Evolutionary conservation across 2,888 invertebrate species (phyloP), one percentile per base, ranked within the genome.

Genomic region (Macroteleia sp.): DNA sequence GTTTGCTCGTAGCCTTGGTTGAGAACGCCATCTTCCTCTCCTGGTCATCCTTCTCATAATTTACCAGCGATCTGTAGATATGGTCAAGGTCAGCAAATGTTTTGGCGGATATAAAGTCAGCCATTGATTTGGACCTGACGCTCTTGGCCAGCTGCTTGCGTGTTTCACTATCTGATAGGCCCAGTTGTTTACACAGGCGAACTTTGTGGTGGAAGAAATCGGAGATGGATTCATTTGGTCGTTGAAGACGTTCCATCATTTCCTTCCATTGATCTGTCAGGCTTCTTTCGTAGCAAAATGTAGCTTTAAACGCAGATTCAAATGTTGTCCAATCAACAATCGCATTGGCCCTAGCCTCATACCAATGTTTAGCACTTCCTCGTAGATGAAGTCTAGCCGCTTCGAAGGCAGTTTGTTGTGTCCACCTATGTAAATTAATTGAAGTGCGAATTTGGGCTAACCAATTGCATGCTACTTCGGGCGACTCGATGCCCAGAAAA

Each of bases 141-240:
- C 52, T 52, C 10, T 5, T 6, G 1, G 42, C 41, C 0, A 52
- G 1, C 14, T 64, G 41, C 4, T 14, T 30, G 0, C 39, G 5
- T 2, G 25, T 64, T n/a, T 52, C 64, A 6, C 6, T 17, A 16
- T 52, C 39, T 1, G 6, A 5, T 3, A 64, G n/a, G 5, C 8
- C 9, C 9, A 64, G n/a, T 1, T 12, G 3, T 8, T 16, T 17
- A 10, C 52, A 66, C 2, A 71, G 9, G 2, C 30, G 30, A 5
- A 41, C 28, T 28, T 70, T 70, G 12, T 54, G 36, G 20, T 61
- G 70, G 8, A 61, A 71, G 25, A 39, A 71, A 12, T 66, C 32
- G 0, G 14, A 25, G 1, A 44, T 54, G 3, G 52, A 1, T 20
- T 71, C 61, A 2, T 36, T 54, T 1, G 25, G 32, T 3, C 14